Percentiles rank a stretch among this genome's conserved stretches.
Evolutionary conservation across 2,113 vertebrate species (phyloP).

Genomic region (Scytalopus superciliaris): DNA sequence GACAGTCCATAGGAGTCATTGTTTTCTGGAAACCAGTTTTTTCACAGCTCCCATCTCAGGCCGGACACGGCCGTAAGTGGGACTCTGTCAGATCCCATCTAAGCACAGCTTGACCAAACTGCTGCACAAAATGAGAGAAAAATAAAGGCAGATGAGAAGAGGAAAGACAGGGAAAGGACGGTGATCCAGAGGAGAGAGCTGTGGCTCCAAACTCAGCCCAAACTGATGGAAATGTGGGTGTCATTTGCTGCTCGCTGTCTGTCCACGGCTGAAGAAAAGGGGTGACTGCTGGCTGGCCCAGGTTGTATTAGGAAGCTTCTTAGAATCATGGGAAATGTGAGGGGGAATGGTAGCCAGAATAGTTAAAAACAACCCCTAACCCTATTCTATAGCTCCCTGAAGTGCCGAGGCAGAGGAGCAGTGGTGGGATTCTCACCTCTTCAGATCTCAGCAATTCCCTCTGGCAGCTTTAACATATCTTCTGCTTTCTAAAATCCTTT

Average conservation of each 20-base stretch:
- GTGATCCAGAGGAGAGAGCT: neutral
- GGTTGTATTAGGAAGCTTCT: neutral
- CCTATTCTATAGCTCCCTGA: neutral
- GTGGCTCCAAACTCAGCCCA: neutral
- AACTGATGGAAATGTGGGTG: neutral
- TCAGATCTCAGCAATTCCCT: neutral
- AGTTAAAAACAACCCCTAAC: neutral
- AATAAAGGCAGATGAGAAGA: neutral
- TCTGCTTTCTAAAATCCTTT: neutral
- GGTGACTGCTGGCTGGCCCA: neutral
- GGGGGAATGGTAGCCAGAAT: neutral
- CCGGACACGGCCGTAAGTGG: rapidly evolving
- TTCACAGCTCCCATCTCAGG: neutral
- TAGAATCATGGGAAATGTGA: neutral
- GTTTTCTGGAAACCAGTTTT: neutral
- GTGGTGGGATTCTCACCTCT: neutral
- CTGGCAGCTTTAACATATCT: neutral
- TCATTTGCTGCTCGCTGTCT: neutral
- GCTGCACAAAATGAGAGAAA: neutral
- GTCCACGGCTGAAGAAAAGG: neutral
- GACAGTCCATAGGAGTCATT: rapidly evolving
- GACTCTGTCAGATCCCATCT: neutral
- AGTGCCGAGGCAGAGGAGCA: neutral
- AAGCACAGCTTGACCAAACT: neutral
- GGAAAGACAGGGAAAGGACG: neutral